These are phyloP conservation scores for Eremobia ochroleuca DNA, from an alignment of 2,888 invertebrate genomes.

Conservation along the genomic window DNA sequence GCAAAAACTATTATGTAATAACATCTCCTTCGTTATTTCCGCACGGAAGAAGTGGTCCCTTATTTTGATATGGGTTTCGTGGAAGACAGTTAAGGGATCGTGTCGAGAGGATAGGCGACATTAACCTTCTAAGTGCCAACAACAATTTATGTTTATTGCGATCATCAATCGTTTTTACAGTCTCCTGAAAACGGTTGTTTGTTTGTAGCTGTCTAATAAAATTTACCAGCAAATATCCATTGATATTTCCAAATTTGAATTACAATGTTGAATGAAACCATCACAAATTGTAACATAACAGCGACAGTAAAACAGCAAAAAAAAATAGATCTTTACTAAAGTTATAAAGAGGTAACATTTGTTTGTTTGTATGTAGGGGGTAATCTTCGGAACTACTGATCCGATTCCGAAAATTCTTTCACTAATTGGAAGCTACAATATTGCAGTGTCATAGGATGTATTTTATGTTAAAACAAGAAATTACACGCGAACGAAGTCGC, in stretches of 20 bases:
- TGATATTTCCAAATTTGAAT: neutral
- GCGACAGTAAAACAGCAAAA: neutral
- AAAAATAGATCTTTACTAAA: neutral
- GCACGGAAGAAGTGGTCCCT: neutral
- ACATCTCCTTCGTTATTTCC: neutral
- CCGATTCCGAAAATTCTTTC: neutral
- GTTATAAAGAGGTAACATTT: neutral
- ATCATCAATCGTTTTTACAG: slow-evolving; percentile 19
- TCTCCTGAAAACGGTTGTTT: slow-evolving; percentile 12
- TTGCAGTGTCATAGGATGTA: neutral
- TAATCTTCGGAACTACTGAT: neutral
- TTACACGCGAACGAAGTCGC: neutral
- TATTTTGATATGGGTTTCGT: neutral
- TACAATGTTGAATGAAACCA: neutral
- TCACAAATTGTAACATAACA: neutral
- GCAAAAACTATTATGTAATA: slow-evolving; percentile 22
- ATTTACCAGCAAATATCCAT: neutral
- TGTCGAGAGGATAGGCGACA: slow-evolving; percentile 7
- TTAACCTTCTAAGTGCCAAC: slow-evolving; percentile 21
- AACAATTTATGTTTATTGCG: slow-evolving; percentile 37
- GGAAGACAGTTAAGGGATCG: neutral
- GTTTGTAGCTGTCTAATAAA: slow-evolving; percentile 11
- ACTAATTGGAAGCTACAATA: neutral
- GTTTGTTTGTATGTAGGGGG: neutral
- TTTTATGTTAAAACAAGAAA: neutral